Conservation (phyloP, 2,797 vertebrate species). For the Zalophus californianus region DNA sequence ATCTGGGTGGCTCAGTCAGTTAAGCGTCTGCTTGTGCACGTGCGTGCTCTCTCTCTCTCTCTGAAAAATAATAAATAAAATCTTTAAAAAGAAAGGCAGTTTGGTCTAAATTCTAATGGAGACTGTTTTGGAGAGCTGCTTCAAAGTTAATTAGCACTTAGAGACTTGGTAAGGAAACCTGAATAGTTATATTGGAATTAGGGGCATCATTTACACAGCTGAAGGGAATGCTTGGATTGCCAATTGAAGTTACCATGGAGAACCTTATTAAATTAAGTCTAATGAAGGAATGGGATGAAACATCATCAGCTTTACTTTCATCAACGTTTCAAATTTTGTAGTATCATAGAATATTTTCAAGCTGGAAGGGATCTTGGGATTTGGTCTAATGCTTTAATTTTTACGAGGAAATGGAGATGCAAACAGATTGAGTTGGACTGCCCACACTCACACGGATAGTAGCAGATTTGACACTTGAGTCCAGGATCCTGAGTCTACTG, state of each 20-base stretch:
- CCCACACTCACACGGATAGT: neutral
- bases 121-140: slow-evolving; percentile 54
- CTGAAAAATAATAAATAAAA: too few relatives aligned
- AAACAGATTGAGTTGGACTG: slow-evolving; percentile 30
- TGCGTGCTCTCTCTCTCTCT: too few relatives aligned
- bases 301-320: slow-evolving; percentile 58
- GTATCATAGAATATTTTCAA: slow-evolving; percentile 57
- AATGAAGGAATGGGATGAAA: slow-evolving; percentile 70
- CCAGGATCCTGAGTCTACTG: neutral
- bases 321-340: slow-evolving; percentile 70
- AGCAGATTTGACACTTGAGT: slow-evolving; percentile 6
- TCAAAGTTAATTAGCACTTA: slow-evolving; percentile 74
- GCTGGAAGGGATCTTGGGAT: slow-evolving; percentile 10
- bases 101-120: slow-evolving; percentile 71
- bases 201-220: slow-evolving; percentile 71
- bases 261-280: slow-evolving; percentile 74
- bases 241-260: slow-evolving; percentile 57
- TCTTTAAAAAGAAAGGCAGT: neutral
- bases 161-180: slow-evolving; percentile 75
- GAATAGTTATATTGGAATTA: slow-evolving; percentile 64
- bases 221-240: slow-evolving; percentile 71
- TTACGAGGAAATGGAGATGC: slow-evolving; percentile 40
- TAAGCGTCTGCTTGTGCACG: too few relatives aligned
- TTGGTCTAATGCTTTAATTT: slow-evolving; percentile 56
- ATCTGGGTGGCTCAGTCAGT: too few relatives aligned